Evolutionary conservation across 53 echinoderm and acorn worm species (phyloP).

Genomic region (Echinarachnius parma): DNA sequence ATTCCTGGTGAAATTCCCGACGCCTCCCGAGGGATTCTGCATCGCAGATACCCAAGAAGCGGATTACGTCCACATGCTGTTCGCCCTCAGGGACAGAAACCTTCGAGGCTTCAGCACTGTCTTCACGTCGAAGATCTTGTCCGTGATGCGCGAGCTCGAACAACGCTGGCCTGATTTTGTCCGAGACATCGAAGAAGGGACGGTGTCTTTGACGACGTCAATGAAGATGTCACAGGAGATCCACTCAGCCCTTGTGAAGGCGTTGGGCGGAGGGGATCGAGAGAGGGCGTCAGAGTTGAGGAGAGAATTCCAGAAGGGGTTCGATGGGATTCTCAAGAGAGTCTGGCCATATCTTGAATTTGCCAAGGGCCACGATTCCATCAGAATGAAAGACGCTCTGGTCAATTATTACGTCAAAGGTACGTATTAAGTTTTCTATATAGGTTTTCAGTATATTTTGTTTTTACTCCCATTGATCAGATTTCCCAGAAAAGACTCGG

Average conservation of each 20-base stretch:
- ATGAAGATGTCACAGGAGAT: slow-evolving; percentile 35
- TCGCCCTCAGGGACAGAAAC: slow-evolving; percentile 57
- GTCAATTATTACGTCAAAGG: slow-evolving; percentile 43
- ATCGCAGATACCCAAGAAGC: slow-evolving; percentile 28
- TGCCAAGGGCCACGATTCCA: slow-evolving; percentile 28
- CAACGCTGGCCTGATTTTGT: slow-evolving; percentile 56
- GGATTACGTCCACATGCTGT: slow-evolving; percentile 59
- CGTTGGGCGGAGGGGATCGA: slow-evolving; percentile 32
- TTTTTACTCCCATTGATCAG: too few species aligned
- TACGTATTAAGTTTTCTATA: too few species aligned
- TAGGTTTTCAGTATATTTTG: too few species aligned
- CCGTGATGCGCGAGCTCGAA: slow-evolving; percentile 48
- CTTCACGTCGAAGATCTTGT: slow-evolving; percentile 45
- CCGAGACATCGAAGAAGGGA: slow-evolving; percentile 48
- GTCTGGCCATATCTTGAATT: slow-evolving; percentile 64
- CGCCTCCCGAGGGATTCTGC: slow-evolving; percentile 22
- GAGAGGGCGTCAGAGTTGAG: slow-evolving; percentile 48
- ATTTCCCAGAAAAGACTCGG: too few species aligned
- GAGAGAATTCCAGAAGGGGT: slow-evolving; percentile 66
- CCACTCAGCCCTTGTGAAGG: slow-evolving; percentile 1
- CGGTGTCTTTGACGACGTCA: slow-evolving; percentile 22
- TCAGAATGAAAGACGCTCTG: slow-evolving; percentile 33
- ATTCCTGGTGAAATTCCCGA: slow-evolving; percentile 6
- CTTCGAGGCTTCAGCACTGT: slow-evolving; percentile 17
- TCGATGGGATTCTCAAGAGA: slow-evolving; percentile 63